phyloP scores from a whole-genome alignment of 2,888 invertebrate genomes.

The Laspeyria flexula region DNA sequence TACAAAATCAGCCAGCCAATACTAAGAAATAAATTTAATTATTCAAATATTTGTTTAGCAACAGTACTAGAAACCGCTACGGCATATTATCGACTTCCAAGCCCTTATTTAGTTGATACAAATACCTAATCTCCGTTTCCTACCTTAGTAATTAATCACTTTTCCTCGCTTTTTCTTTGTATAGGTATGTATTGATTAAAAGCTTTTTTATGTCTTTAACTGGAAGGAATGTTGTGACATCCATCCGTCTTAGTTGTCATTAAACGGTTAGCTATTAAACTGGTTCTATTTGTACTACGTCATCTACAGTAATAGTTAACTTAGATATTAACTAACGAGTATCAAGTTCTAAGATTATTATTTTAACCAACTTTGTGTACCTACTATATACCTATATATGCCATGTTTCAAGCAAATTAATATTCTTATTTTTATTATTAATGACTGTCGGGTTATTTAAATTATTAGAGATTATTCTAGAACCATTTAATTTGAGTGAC shows the following conservation, averaged over 20 bases:
- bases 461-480: too few relatives aligned
- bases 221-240: conserved; percentile 21
- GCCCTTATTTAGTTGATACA: conserved; percentile 5
- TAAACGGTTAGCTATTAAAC: conserved; percentile 19
- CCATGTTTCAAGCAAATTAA: too few relatives aligned
- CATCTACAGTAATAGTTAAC: conserved; percentile 13
- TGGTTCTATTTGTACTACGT: conserved; percentile 26
- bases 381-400: too few relatives aligned
- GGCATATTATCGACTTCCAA: neutral
- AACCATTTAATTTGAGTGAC: too few relatives aligned
- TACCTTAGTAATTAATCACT: conserved; percentile 26
- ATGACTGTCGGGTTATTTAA: too few relatives aligned
- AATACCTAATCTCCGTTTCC: conserved; percentile 25
- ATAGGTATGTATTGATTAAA: conserved; percentile 21
- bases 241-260: conserved; percentile 23
- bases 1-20: too few relatives aligned
- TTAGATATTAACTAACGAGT: neutral
- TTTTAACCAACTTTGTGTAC: neutral
- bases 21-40: too few relatives aligned
- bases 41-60: too few relatives aligned
- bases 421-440: too few relatives aligned
- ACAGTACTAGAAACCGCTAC: too few relatives aligned
- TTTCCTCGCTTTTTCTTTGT: conserved; percentile 27
- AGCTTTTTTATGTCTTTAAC: conserved; percentile 22
- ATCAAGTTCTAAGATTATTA: neutral